Percentiles rank a stretch among this genome's conserved stretches.
These are phyloP conservation scores for Micrasema longulum DNA, from an alignment of 1,140 invertebrate genomes.

Conservation along the genomic window DNA sequence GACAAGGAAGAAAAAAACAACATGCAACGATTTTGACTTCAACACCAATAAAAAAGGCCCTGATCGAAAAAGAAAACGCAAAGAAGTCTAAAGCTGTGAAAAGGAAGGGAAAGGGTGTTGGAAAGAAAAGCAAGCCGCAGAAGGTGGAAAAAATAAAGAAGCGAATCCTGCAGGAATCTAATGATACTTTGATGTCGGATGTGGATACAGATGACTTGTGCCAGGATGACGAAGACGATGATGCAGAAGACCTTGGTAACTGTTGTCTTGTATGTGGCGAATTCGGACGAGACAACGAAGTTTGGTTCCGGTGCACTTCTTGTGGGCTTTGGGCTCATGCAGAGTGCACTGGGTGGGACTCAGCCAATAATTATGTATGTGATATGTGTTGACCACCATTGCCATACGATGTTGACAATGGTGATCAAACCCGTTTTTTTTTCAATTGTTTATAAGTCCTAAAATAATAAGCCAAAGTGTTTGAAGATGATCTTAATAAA, in stretches of 20 bases:
- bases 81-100: slow-evolving; percentile 9
- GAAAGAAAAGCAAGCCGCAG: slow-evolving; percentile 31
- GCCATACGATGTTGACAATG: slow-evolving; percentile 25
- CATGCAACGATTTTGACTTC: neutral
- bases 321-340: slow-evolving; percentile 46
- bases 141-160: slow-evolving; percentile 31
- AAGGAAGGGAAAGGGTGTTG: slow-evolving; percentile 17
- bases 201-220: neutral
- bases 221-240: neutral
- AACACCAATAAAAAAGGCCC: neutral
- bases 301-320: slow-evolving; percentile 48
- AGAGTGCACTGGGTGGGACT: slow-evolving; percentile 49
- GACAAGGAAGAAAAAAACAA: neutral
- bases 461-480: slow-evolving; percentile 32
- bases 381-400: slow-evolving; percentile 25
- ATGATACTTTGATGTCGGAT: slow-evolving; percentile 8
- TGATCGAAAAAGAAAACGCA: neutral
- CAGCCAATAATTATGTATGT: slow-evolving; percentile 36
- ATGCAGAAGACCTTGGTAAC: slow-evolving; percentile 6
- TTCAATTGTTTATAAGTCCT: slow-evolving; percentile 27
- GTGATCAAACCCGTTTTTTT: slow-evolving; percentile 41
- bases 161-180: slow-evolving; percentile 9
- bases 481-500: slow-evolving; percentile 37
- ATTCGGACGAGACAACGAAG: slow-evolving; percentile 43
- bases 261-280: slow-evolving; percentile 19